phyloP scores from a whole-genome alignment of 1,140 invertebrate species.

The Formica exsecta region DNA sequence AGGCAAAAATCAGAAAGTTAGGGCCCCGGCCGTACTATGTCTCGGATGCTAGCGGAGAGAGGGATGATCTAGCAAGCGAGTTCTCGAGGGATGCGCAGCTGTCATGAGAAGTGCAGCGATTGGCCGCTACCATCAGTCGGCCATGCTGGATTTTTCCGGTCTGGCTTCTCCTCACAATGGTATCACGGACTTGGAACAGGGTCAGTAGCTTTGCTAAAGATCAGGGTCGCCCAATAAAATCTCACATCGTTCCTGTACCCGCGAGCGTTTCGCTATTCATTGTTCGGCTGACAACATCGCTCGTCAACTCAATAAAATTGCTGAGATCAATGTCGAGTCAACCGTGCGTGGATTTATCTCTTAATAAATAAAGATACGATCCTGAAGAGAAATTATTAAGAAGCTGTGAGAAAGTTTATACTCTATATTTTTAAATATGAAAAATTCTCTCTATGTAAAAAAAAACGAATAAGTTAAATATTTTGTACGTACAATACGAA shows the following conservation, averaged over 20 bases:
- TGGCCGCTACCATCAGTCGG: slow-evolving; percentile 78
- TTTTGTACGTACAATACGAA: neutral
- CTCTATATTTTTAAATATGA: neutral
- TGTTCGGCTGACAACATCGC: slow-evolving; percentile 28
- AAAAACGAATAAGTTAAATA: neutral
- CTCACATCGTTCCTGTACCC: slow-evolving; percentile 14
- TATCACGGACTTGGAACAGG: slow-evolving; percentile 62
- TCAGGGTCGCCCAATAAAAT: slow-evolving; percentile 61
- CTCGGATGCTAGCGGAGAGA: slow-evolving; percentile 60
- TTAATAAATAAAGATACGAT: neutral
- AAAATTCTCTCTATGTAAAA: neutral
- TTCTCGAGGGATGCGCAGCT: slow-evolving; percentile 84
- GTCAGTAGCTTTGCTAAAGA: slow-evolving; percentile 59
- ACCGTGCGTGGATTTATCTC: slow-evolving; percentile 2
- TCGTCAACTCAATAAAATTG: slow-evolving; percentile 23
- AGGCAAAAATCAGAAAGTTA: slow-evolving; percentile 87
- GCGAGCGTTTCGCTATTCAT: slow-evolving; percentile 45
- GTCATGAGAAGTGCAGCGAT: slow-evolving; percentile 81
- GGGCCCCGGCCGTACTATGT: slow-evolving; percentile 74
- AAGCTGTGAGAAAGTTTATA: neutral
- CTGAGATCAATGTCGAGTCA: slow-evolving; percentile 12
- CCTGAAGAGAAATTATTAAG: neutral
- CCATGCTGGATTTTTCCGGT: slow-evolving; percentile 86
- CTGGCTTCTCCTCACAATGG: slow-evolving; percentile 82
- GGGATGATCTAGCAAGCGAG: slow-evolving; percentile 71